Evolutionary conservation across 2,888 invertebrate genomes (phyloP).

Genomic region (Lasius platythorax): DNA sequence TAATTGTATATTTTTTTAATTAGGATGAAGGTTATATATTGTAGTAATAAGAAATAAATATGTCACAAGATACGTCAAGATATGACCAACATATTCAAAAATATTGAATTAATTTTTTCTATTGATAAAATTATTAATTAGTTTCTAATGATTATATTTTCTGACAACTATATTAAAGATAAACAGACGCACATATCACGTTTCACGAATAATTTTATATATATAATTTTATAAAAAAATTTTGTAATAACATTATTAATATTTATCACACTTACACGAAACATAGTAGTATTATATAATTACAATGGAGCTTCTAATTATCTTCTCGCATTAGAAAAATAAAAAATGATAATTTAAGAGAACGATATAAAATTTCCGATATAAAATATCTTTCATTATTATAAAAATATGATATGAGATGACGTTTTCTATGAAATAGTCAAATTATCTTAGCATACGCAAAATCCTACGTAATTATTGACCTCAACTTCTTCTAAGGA

Average conservation of each 20-base stretch:
- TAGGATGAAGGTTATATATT: background rate
- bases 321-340: background rate
- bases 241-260: background rate
- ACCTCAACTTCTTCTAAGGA: background rate
- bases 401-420: constrained; percentile 5
- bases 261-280: background rate
- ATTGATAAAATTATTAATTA: background rate
- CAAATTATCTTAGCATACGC: background rate
- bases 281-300: too few species aligned
- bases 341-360: background rate
- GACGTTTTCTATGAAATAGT: background rate
- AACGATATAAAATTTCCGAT: background rate
- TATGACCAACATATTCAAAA: too few species aligned
- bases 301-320: background rate
- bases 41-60: background rate
- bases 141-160: background rate
- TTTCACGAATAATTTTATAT: background rate
- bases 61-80: too few species aligned
- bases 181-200: background rate
- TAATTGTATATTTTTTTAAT: background rate
- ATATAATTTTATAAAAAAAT: background rate
- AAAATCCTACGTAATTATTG: background rate
- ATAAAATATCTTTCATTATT: background rate
- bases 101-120: background rate
- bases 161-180: background rate